Percentiles rank a stretch among this genome's conserved stretches.
phyloP scores from a whole-genome alignment of 2,797 vertebrate species.

The Lagorchestes hirsutus region DNA sequence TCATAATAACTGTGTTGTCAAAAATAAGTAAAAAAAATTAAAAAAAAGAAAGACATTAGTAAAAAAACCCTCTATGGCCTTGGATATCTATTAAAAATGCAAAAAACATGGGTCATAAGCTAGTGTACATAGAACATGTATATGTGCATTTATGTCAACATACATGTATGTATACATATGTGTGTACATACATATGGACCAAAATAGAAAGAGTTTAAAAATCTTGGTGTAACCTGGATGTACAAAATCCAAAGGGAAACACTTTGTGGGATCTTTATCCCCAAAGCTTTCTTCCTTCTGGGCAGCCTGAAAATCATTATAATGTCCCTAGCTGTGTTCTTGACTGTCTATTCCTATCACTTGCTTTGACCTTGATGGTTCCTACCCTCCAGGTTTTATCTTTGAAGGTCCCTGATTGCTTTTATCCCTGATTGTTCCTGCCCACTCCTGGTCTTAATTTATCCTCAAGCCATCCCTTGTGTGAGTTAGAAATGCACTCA shows the following conservation, averaged over 20 bases:
- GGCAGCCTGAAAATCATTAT: background rate
- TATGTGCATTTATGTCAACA: too few relatives aligned
- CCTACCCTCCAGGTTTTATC: background rate
- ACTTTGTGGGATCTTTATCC: background rate
- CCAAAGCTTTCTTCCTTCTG: background rate
- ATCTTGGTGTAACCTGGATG: background rate
- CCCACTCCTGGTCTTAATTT: background rate
- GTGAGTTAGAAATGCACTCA: background rate
- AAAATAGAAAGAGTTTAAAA: background rate
- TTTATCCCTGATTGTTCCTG: background rate
- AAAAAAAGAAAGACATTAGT: too few relatives aligned
- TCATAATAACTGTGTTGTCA: too few relatives aligned
- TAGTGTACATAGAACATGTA: too few relatives aligned
- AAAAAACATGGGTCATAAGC: background rate
- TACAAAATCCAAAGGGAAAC: background rate
- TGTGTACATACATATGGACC: background rate
- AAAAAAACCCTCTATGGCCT: background rate
- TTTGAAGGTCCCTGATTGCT: background rate
- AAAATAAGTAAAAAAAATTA: too few relatives aligned
- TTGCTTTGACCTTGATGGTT: background rate
- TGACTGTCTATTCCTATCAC: background rate
- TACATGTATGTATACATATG: too few relatives aligned
- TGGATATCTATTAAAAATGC: background rate
- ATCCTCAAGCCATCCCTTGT: background rate
- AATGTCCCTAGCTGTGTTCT: background rate